Evolutionary conservation across 2,113 vertebrate genomes (phyloP).

Genomic region (Apistogramma diplotaenia): DNA sequence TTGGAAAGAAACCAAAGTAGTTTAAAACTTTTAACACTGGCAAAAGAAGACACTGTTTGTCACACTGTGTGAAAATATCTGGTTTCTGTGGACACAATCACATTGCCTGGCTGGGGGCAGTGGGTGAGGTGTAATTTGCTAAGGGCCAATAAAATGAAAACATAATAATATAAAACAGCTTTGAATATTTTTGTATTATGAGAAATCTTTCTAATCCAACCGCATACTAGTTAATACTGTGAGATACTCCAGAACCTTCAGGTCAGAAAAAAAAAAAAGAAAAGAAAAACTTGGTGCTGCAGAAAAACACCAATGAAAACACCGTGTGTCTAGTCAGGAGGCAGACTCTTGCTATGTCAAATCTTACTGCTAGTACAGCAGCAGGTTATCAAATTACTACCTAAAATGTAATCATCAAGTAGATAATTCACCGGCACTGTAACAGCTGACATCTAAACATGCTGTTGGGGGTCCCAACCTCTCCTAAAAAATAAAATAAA

Average conservation of each 20-base stretch:
- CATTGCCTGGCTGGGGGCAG: neutral
- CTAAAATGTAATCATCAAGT: conserved; percentile 25
- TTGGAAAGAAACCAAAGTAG: neutral
- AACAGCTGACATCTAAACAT: conserved; percentile 1
- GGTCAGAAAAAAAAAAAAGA: neutral
- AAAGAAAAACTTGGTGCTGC: neutral
- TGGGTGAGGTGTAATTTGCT: neutral
- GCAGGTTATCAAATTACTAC: conserved; percentile 28
- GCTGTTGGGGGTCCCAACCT: neutral
- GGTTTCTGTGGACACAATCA: neutral
- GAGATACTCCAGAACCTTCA: conserved; percentile 2
- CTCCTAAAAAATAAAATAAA: neutral
- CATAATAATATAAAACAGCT: neutral
- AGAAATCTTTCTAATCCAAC: conserved; percentile 6
- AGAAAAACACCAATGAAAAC: conserved; percentile 28
- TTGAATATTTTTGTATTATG: neutral
- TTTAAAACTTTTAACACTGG: neutral
- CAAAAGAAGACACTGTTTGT: neutral
- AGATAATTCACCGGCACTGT: conserved; percentile 12
- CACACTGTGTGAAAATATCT: neutral
- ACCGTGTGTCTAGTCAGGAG: conserved; percentile 16
- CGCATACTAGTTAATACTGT: neutral
- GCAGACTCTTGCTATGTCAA: conserved; percentile 17
- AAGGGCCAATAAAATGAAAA: neutral
- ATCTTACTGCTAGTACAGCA: conserved; percentile 20